These are phyloP conservation scores for Cherax destructor DNA, from an alignment of 1,140 invertebrate genomes.

Conservation along the genomic window DNA sequence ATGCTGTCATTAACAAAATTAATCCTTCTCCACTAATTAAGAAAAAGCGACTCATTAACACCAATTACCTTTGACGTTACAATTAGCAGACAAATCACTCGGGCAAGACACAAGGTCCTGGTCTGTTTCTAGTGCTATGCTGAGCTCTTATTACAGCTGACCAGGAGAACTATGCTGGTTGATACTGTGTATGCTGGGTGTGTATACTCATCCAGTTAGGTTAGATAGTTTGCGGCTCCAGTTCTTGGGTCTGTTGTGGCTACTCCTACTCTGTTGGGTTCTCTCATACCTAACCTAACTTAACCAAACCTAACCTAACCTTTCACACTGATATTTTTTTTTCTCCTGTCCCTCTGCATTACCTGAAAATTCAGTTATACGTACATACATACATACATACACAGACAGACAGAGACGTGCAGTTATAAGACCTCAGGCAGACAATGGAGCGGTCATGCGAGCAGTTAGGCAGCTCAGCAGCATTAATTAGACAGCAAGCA, in stretches of 20 bases:
- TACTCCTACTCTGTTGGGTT: too few relatives aligned
- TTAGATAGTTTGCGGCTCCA: too few relatives aligned
- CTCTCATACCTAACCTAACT: not conserved
- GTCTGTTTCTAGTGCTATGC: not conserved
- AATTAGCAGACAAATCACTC: not conserved
- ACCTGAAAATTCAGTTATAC: not conserved
- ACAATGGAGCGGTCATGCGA: not conserved
- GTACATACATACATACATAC: not conserved
- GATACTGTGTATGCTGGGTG: too few relatives aligned
- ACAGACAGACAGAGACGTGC: slow-evolving; percentile 4
- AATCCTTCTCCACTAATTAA: too few relatives aligned
- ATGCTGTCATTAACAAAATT: not conserved
- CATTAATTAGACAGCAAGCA: not conserved
- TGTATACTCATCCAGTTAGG: too few relatives aligned
- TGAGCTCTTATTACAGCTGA: too few relatives aligned
- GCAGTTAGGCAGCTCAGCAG: not conserved
- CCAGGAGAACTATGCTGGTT: too few relatives aligned
- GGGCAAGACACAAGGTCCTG: not conserved
- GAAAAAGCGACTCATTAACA: not conserved
- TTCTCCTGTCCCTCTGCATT: too few relatives aligned
- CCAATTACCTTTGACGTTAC: not conserved
- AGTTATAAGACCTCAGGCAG: not conserved
- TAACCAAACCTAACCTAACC: slow-evolving; percentile 8
- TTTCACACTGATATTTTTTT: not conserved
- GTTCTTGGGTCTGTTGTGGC: too few relatives aligned